Conservation (phyloP, 2,888 invertebrate species). For the Phytoseiulus persimilis region DNA sequence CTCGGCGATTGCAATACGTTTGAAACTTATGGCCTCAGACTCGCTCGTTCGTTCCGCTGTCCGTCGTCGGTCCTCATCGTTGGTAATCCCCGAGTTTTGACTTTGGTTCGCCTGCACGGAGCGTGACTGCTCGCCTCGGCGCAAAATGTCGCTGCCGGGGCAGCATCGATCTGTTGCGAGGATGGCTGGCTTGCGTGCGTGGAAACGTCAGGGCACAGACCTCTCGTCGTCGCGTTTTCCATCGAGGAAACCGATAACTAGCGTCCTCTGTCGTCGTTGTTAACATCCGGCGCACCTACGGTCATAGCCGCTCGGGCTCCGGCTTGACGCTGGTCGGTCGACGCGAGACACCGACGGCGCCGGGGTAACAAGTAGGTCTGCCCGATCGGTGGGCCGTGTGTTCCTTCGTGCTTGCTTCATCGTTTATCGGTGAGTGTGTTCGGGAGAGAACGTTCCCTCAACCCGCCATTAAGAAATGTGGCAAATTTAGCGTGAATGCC, state of each 20-base stretch:
- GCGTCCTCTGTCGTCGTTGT: neutral
- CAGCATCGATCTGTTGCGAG: neutral
- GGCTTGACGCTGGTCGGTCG: too few species aligned
- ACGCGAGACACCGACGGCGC: too few species aligned
- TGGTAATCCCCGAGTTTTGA: too few species aligned
- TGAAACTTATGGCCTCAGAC: constrained; percentile 8
- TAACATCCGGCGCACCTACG: neutral
- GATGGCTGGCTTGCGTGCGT: neutral
- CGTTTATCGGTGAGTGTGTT: neutral
- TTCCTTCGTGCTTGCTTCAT: neutral
- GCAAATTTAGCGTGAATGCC: neutral
- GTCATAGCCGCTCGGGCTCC: neutral
- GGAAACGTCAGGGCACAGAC: neutral
- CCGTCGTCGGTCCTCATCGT: too few species aligned
- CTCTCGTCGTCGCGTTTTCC: neutral
- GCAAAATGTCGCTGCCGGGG: neutral
- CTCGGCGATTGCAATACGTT: constrained; percentile 30
- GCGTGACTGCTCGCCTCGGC: neutral
- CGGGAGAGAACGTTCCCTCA: neutral
- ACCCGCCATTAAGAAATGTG: neutral
- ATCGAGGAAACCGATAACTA: neutral
- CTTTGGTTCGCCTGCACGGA: too few species aligned
- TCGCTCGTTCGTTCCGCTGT: neutral
- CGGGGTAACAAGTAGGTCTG: neutral
- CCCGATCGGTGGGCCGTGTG: neutral